Base-by-base conservation (phyloP, 1,140 invertebrate genomes). In the Proctacanthus coquilletti region DNA sequence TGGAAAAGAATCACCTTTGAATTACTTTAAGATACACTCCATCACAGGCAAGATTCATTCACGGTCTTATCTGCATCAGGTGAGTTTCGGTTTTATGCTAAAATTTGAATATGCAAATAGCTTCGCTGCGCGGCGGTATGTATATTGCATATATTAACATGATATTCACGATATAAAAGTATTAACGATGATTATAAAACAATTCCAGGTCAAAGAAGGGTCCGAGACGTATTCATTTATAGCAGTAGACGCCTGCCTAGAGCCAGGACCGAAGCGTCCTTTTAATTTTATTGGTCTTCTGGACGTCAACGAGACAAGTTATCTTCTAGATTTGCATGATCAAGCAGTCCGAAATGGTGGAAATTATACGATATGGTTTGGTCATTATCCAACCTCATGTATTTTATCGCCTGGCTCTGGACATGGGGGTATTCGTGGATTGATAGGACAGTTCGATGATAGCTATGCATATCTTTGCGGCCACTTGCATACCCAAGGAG, bases 311-410 rank as follows among this genome's bases (percentile, higher is more conserved):
- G 80, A 77, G 59, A 65, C 71, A 19, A 43, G 59, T 3, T 48
- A 66, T 41, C 51, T 84, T 17, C 48, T 66, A 38, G 45, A 56
- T 15, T 63, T 79, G 31, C 54, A 66, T 14, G 50, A 68, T 27
- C 50, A 69, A 38, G 65, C 68, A 3, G 45, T 62, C 20, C 36
- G 45, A 11, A 60, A 40, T 14, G 61, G 65, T 39, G 63, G 60
- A 18, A 67, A 73, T 53, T 74, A 75, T 45, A 78, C 77, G 11
- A 64, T 89, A 42, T 85, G 64, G 68, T 94, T 93, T 69, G 88
- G 88, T 17, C 91, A 95, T 60, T 94, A 93, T 65, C 88, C 91
- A 10, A 89, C 86, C 2, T 91, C 88, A 4, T 79, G 81, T 45
- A 86, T 94, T 44, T 57, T 85, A 13, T 64, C 74, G 1, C 65